Conservation (phyloP, 2,113 vertebrate species). For the Bos indicus region DNA sequence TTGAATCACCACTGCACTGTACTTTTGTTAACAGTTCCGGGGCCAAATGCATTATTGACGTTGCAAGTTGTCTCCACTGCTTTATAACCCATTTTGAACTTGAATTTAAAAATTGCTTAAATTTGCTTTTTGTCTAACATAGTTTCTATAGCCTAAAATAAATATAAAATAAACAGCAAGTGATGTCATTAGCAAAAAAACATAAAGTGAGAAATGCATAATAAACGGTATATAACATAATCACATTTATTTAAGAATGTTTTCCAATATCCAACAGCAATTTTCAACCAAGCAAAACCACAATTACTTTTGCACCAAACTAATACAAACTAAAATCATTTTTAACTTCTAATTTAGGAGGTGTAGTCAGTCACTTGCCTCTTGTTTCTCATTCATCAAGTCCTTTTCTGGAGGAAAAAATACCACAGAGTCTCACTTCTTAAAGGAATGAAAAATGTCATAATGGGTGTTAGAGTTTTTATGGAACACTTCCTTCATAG, state of each 20-base stretch:
- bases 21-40: background rate
- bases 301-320: background rate
- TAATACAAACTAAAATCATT: background rate
- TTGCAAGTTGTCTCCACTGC: background rate
- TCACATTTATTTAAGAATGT: background rate
- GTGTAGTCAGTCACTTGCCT: background rate
- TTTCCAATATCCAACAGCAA: background rate
- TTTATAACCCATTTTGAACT: background rate
- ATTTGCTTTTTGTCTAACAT: background rate
- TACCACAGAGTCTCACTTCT: background rate
- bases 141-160: background rate
- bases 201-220: background rate
- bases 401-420: background rate
- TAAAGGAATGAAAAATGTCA: background rate
- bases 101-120: background rate
- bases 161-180: background rate
- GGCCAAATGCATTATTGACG: background rate
- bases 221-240: background rate
- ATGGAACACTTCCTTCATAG: background rate
- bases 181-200: background rate
- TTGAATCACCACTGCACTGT: background rate
- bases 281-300: background rate
- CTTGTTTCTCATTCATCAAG: background rate
- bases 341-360: background rate
- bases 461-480: background rate